A percentile compares a stretch with the other conserved stretches of the same genome.
Evolutionary conservation across 2,888 invertebrate genomes (phyloP).

Genomic region (Drosophila longiperda): DNA sequence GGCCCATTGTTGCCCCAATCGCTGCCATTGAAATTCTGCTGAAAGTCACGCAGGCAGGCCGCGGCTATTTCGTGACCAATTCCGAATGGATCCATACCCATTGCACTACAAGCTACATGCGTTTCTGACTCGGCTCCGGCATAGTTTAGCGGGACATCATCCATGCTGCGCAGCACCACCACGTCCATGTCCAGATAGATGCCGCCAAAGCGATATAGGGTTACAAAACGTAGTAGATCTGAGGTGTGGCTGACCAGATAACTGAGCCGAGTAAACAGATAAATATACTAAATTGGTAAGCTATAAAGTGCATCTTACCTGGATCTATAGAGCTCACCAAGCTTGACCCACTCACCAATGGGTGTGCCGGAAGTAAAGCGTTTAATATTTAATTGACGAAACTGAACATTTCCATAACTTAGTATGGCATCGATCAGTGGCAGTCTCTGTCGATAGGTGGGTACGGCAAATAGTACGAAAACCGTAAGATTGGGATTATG

Average conservation of each 20-base stretch:
- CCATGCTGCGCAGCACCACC: slow-evolving; percentile 87
- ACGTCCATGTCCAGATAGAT: slow-evolving; percentile 92
- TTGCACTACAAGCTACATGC: slow-evolving; percentile 88
- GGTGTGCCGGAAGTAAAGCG: slow-evolving; percentile 81
- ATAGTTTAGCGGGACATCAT: slow-evolving; percentile 86
- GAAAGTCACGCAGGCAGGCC: slow-evolving; percentile 86
- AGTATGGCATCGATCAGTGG: slow-evolving; percentile 71
- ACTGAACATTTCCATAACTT: slow-evolving; percentile 79
- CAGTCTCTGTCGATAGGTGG: slow-evolving; percentile 62
- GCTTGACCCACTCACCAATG: slow-evolving; percentile 77
- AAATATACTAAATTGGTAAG: neutral
- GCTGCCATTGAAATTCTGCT: slow-evolving; percentile 86
- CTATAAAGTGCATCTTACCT: slow-evolving; percentile 43
- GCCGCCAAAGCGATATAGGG: slow-evolving; percentile 90
- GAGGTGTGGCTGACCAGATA: slow-evolving; percentile 60
- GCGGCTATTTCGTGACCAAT: slow-evolving; percentile 87
- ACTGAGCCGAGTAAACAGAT: slow-evolving; percentile 1
- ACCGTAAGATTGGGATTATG: slow-evolving; percentile 78
- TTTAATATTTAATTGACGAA: slow-evolving; percentile 82
- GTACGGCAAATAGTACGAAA: slow-evolving; percentile 81
- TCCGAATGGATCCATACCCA: slow-evolving; percentile 87
- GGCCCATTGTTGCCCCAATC: slow-evolving; percentile 86
- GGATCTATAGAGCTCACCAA: slow-evolving; percentile 72
- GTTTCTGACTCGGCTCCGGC: slow-evolving; percentile 87
- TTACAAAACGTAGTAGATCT: slow-evolving; percentile 81